Base-by-base conservation (phyloP, 2,797 vertebrate genomes). In the Busarellus nigricollis region DNA sequence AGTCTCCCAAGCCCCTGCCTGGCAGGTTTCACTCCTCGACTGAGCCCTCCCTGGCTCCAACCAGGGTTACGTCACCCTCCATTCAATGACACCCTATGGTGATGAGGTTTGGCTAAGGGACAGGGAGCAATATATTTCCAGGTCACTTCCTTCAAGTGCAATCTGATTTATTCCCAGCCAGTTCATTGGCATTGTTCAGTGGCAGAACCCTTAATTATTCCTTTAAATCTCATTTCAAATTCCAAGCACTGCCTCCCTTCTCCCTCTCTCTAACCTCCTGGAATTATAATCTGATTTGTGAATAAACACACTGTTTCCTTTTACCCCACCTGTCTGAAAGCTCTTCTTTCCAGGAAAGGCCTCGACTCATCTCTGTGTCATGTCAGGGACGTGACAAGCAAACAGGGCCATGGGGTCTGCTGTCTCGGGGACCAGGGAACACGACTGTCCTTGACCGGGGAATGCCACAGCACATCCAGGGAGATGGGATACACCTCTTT, bases 101-200 rank as follows among this genome's bases (percentile, higher is more conserved):
- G 78, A 87, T 71, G 69, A 76, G 58, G 33, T 83, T 69, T 92
- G 71, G 76, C 71, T 71, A 11, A 78, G 61, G 74, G 33, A 94
- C 83, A 95, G 74, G 26, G 63, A 67, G 65, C 18, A 40, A 83
- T 89, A 15, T 73, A 55, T 89, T 96, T 96, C 65, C 89, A 94
- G 92, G 71, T 97, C 89, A 93, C 81, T 85, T 85, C 74, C 49
- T 91, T 63, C 89, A 81, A 78, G 83, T 61, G 38, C 72, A 85
- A 76, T 76, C 71, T 83, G 92, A 95, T 97, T 92, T 96, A 94
- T 91, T 91, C 78, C 40, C 78, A 89, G 86, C 45, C 65, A 87
- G 59, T 90, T 93, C 71, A 61, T 42, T 15, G 18, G 47, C 4
- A 18, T 44, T 45, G 19, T 47, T 92, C 78, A 91, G 57, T 33